phyloP scores from a whole-genome alignment of 2,888 invertebrate species.

The Nomada goodeniana region DNA sequence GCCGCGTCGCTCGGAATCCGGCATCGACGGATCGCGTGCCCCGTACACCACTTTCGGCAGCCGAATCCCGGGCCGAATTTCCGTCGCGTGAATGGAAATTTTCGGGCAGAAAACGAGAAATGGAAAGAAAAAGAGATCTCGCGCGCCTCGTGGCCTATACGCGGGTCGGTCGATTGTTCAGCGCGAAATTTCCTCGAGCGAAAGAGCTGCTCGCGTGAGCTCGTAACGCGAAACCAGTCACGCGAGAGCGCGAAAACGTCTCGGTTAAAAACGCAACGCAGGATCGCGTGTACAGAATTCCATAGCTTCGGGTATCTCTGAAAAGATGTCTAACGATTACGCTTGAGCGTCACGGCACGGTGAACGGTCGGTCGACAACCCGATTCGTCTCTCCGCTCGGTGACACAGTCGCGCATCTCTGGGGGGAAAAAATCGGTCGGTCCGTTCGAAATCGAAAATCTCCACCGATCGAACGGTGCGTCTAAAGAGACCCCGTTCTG shows the following conservation, averaged over 20 bases:
- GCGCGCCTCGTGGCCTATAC: not conserved
- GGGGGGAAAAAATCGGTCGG: no score
- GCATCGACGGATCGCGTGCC: not conserved
- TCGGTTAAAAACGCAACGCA: conserved; percentile 22
- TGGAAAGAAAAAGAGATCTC: not conserved
- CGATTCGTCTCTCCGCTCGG: not conserved
- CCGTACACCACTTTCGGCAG: not conserved
- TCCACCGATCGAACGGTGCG: not conserved
- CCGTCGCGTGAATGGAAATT: not conserved
- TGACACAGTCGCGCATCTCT: no score
- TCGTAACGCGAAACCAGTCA: conserved; percentile 18
- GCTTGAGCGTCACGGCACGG: conserved; percentile 20
- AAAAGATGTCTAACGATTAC: conserved; percentile 32
- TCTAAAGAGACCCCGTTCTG: no score
- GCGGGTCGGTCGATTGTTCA: conserved; percentile 1
- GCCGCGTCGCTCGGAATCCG: conserved; percentile 23
- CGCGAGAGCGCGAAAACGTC: conserved; percentile 20
- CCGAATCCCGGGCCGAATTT: no score
- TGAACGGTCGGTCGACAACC: conserved; percentile 3
- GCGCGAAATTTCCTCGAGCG: not conserved
- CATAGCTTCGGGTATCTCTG: conserved; percentile 34
- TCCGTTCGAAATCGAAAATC: not conserved
- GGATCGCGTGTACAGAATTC: conserved; percentile 26
- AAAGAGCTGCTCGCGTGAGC: conserved; percentile 22
- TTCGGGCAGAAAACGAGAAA: not conserved